Conservation (phyloP, 2,888 invertebrate species). For the Automeris io region DNA sequence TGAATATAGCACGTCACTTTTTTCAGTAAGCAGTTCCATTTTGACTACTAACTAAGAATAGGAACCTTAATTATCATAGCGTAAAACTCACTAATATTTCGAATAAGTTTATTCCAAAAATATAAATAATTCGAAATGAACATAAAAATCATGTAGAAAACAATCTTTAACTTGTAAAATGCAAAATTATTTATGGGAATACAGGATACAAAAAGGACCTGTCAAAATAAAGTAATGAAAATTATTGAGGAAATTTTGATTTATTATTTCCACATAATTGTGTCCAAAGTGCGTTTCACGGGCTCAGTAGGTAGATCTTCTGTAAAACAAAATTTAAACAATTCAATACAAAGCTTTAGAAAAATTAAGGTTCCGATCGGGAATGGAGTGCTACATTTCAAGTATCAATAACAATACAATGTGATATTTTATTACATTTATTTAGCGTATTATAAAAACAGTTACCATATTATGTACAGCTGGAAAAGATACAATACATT, state of each 20-base stretch:
- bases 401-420: slow-evolving; percentile 70
- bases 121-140: slow-evolving; percentile 72
- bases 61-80: slow-evolving; percentile 72
- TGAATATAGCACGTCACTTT: neutral
- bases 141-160: slow-evolving; percentile 74
- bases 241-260: slow-evolving; percentile 71
- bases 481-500: slow-evolving; percentile 75
- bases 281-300: slow-evolving; percentile 75
- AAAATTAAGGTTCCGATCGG: slow-evolving; percentile 76
- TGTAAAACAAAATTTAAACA: slow-evolving; percentile 71
- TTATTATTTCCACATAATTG: slow-evolving; percentile 77
- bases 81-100: slow-evolving; percentile 60
- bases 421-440: slow-evolving; percentile 73
- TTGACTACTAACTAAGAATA: slow-evolving; percentile 20
- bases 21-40: slow-evolving; percentile 7
- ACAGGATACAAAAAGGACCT: slow-evolving; percentile 69
- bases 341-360: slow-evolving; percentile 54
- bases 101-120: slow-evolving; percentile 75
- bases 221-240: slow-evolving; percentile 69
- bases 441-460: slow-evolving; percentile 76
- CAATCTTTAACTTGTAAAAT: slow-evolving; percentile 59
- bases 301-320: slow-evolving; percentile 71
- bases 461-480: slow-evolving; percentile 77
- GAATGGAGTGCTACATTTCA: slow-evolving; percentile 70
- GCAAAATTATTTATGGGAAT: slow-evolving; percentile 52